These are phyloP conservation scores for Tragelaphus oryx DNA, from an alignment of 2,797 vertebrate genomes.

Conservation along the genomic window DNA sequence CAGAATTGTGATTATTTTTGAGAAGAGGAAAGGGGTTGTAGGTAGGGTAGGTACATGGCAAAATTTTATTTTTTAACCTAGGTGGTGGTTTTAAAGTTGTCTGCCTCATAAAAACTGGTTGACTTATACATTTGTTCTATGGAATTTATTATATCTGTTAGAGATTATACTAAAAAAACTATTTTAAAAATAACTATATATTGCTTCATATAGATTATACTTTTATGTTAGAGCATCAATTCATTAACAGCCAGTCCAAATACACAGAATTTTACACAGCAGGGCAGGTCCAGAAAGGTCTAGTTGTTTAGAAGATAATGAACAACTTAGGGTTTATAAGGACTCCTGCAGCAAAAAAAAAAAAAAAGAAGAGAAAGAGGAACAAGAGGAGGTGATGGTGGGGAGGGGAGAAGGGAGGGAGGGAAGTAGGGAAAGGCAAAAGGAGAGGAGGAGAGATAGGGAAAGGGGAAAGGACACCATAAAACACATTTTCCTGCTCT, in stretches of 20 bases:
- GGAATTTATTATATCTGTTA: background rate
- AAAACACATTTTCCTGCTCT: background rate
- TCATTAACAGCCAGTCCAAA: background rate
- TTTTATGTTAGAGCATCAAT: background rate
- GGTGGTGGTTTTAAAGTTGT: background rate
- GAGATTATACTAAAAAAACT: background rate
- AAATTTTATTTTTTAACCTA: background rate
- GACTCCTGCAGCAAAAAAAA: background rate
- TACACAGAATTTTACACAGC: background rate
- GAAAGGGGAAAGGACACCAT: background rate
- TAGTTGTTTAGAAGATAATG: background rate
- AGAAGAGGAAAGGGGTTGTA: background rate
- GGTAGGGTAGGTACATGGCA: background rate
- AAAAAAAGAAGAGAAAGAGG: background rate
- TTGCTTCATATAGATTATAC: background rate
- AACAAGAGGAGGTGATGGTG: fast-evolving
- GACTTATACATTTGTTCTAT: background rate
- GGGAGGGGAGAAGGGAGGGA: fast-evolving
- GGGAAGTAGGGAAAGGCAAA: background rate
- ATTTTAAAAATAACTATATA: background rate
- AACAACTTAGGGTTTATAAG: background rate
- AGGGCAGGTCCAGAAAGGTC: background rate
- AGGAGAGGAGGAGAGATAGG: background rate
- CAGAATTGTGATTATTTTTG: background rate
- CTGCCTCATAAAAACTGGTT: background rate